Evolutionary conservation across 2,888 invertebrate species (phyloP).

Genomic region (Bimastos eiseni): DNA sequence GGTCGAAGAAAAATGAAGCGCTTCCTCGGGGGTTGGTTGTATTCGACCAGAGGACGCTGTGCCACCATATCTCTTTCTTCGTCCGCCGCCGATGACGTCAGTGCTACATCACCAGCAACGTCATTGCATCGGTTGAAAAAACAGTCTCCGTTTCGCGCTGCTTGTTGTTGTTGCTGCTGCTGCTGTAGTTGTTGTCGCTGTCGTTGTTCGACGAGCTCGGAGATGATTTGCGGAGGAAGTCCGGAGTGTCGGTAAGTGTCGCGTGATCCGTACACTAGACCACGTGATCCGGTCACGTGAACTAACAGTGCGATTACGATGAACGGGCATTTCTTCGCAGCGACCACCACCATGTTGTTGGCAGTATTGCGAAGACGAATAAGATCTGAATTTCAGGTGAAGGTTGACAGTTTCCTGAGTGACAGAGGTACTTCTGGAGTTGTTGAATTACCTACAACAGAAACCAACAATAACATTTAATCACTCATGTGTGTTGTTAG

Average conservation of each 20-base stretch:
- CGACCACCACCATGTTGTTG: not conserved
- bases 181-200: not conserved
- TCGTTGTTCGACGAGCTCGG: not conserved
- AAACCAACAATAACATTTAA: not conserved
- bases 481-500: not conserved
- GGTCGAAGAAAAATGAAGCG: not conserved
- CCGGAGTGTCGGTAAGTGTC: not conserved
- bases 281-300: conserved; percentile 13
- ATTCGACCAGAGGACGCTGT: not conserved
- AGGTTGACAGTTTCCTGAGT: not conserved
- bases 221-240: not conserved
- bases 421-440: not conserved
- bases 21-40: not conserved
- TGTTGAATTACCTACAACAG: not conserved
- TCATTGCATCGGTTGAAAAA: not conserved
- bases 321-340: not conserved
- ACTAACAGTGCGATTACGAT: not conserved
- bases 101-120: not conserved
- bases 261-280: conserved; percentile 2
- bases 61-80: not conserved
- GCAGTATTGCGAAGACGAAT: not conserved
- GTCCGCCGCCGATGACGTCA: not conserved
- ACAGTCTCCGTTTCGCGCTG: not conserved
- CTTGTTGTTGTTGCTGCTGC: not conserved
- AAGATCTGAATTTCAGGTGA: not conserved